Evolutionary conservation across 2,113 vertebrate genomes (phyloP).

Genomic region (Deroptyus accipitrinus): DNA sequence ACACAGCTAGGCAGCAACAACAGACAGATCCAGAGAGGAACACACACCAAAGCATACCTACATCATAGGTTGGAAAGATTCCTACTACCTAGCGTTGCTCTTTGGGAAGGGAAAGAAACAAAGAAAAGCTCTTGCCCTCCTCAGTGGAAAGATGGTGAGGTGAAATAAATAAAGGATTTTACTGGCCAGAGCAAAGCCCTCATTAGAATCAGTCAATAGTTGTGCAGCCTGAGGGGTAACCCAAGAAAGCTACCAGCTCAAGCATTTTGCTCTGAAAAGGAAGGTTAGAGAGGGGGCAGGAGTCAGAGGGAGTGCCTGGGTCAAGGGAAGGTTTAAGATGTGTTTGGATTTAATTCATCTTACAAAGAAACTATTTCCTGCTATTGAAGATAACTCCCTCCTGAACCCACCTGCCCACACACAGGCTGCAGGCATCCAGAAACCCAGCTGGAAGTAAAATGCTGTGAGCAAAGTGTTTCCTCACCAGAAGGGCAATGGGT

Average conservation of each 20-base stretch:
- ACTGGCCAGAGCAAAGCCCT: constrained; percentile 8
- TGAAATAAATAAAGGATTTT: constrained; percentile 42
- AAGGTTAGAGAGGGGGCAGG: constrained; percentile 57
- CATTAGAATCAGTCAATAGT: constrained; percentile 11
- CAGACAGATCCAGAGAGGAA: neutral
- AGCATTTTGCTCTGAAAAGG: constrained; percentile 49
- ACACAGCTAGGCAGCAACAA: neutral
- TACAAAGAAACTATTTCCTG: constrained; percentile 71
- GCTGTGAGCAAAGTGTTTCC: constrained; percentile 62
- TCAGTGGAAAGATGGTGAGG: neutral
- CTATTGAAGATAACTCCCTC: constrained; percentile 67
- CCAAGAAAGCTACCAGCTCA: constrained; percentile 33
- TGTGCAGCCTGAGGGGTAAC: constrained; percentile 30
- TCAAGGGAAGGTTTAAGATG: constrained; percentile 68
- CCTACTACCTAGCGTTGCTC: neutral
- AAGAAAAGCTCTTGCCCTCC: neutral
- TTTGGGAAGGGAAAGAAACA: neutral
- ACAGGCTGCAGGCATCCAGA: constrained; percentile 64
- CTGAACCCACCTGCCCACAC: constrained; percentile 73
- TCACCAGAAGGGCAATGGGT: constrained; percentile 55
- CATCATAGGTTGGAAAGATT: neutral
- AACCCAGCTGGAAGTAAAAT: constrained; percentile 63
- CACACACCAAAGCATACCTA: neutral
- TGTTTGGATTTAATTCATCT: constrained; percentile 71
- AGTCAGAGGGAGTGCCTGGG: constrained; percentile 68